Evolutionary conservation across 2,888 invertebrate species (phyloP).

Genomic region (Andrena fulva): DNA sequence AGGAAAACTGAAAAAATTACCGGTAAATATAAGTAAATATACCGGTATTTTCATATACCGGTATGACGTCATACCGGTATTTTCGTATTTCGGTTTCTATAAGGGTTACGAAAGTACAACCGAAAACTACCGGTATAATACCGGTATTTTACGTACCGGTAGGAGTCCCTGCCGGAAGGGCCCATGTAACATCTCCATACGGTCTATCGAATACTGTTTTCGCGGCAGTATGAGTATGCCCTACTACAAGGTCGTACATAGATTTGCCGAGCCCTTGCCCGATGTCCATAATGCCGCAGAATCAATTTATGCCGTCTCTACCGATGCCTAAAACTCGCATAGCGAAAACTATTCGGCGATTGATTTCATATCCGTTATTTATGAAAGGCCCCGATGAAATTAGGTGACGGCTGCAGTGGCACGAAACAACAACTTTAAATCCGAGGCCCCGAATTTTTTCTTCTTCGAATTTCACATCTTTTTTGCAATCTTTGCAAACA

Average conservation of each 20-base stretch:
- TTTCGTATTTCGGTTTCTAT: too few species aligned
- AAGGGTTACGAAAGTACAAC: too few species aligned
- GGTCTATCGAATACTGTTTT: neutral
- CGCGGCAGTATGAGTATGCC: neutral
- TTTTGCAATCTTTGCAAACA: neutral
- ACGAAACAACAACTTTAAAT: neutral
- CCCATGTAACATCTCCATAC: too few species aligned
- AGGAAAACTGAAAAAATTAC: too few species aligned
- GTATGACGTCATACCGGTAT: too few species aligned
- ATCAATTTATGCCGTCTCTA: neutral
- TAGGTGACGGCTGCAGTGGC: neutral
- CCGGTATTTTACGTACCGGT: too few species aligned
- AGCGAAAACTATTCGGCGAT: constrained; percentile 20
- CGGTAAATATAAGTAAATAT: too few species aligned
- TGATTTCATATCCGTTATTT: constrained; percentile 12
- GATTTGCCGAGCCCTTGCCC: neutral
- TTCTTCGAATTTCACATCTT: neutral
- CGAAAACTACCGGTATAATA: too few species aligned
- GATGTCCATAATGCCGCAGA: constrained; percentile 23
- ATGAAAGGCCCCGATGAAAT: neutral
- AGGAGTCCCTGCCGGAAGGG: too few species aligned
- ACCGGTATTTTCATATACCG: too few species aligned
- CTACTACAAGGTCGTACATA: neutral
- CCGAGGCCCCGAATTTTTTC: neutral
- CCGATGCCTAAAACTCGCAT: constrained; percentile 14